phyloP scores from a whole-genome alignment of 2,113 vertebrate genomes.

The Bucco capensis region DNA sequence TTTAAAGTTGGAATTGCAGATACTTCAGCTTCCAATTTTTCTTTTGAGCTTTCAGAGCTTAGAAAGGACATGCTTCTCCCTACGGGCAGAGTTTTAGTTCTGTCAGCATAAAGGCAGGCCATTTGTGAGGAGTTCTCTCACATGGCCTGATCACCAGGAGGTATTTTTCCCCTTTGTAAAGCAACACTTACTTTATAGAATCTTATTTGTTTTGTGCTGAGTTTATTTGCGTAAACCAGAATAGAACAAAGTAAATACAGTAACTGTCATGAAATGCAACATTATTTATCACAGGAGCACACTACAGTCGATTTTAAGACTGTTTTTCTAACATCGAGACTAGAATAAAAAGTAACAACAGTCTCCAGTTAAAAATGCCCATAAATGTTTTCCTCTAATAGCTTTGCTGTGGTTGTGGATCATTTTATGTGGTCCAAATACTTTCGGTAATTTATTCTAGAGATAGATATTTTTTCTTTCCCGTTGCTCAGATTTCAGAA shows the following conservation, averaged over 20 bases:
- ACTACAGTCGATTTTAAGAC: neutral
- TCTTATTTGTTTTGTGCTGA: neutral
- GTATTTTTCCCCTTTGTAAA: neutral
- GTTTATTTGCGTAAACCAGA: slow-evolving; percentile 48
- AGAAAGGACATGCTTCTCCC: neutral
- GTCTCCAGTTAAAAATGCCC: neutral
- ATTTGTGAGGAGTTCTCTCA: slow-evolving; percentile 32
- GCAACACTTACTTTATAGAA: neutral
- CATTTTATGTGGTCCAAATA: neutral
- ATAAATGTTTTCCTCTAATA: neutral
- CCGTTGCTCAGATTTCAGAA: neutral
- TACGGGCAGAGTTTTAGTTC: slow-evolving; percentile 28
- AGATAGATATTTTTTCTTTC: neutral
- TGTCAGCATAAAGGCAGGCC: neutral
- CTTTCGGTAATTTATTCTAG: neutral
- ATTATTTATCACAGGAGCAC: neutral
- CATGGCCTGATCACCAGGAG: neutral
- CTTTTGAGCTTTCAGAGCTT: slow-evolving; percentile 5
- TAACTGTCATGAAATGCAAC: neutral
- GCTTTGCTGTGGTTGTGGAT: neutral
- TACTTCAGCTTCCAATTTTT: slow-evolving; percentile 31
- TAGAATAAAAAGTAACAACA: neutral
- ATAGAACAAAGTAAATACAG: neutral
- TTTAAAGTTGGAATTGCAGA: slow-evolving; percentile 29
- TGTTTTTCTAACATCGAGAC: neutral